Percentiles rank a stretch among this genome's conserved stretches.
phyloP scores from a whole-genome alignment of 2,113 vertebrate genomes.

The Odontophorus gujanensis region DNA sequence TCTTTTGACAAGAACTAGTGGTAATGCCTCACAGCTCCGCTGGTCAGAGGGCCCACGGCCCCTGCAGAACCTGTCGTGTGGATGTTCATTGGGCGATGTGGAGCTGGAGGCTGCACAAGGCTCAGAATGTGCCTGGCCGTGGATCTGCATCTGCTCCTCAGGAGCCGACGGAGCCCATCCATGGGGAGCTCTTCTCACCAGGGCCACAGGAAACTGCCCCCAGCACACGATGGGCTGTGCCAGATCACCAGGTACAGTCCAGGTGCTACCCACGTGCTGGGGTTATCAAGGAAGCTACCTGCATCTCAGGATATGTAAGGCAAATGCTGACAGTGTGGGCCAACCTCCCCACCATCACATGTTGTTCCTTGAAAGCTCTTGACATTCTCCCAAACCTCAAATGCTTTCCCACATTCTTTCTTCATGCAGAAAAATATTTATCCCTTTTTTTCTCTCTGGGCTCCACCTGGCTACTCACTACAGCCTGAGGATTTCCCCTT shows the following conservation, averaged over 20 bases:
- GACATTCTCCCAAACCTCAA: neutral
- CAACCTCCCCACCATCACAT: fast-evolving
- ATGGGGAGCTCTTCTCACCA: too few species aligned
- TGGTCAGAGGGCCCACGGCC: fast-evolving
- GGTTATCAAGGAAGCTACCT: neutral
- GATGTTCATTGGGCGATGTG: fast-evolving
- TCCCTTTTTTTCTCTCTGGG: neutral
- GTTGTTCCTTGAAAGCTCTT: neutral
- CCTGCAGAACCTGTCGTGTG: fast-evolving
- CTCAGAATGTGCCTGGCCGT: neutral
- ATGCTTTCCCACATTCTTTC: neutral
- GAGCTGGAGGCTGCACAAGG: neutral
- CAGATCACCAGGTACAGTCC: neutral
- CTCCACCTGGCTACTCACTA: neutral
- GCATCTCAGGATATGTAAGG: fast-evolving
- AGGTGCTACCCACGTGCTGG: fast-evolving
- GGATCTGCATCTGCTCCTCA: neutral
- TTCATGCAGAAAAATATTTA: neutral
- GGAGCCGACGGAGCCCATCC: neutral
- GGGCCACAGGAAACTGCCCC: neutral
- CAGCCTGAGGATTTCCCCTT: neutral
- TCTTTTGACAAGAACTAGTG: neutral
- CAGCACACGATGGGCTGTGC: neutral
- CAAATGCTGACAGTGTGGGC: neutral
- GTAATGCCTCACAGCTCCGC: neutral